These are phyloP conservation scores for Drosophila auraria DNA, from an alignment of 1,140 invertebrate genomes.

Conservation along the genomic window DNA sequence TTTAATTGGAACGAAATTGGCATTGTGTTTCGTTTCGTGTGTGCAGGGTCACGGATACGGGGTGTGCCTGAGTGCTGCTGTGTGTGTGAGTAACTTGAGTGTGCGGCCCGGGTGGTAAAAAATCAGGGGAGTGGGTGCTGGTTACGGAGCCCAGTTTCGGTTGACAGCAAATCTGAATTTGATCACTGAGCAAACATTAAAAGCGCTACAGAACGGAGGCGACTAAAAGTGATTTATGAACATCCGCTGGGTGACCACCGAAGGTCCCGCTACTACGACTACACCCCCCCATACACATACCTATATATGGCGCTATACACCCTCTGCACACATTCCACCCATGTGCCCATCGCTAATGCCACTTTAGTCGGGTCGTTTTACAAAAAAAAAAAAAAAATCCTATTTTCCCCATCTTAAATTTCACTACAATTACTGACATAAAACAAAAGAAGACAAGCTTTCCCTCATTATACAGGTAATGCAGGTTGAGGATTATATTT, in stretches of 20 bases:
- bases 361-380: constrained; percentile 17
- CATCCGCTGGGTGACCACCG: constrained; percentile 50
- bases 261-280: constrained; percentile 8
- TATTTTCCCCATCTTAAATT: constrained; percentile 43
- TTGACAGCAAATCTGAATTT: constrained; percentile 78
- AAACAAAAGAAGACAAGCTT: neutral
- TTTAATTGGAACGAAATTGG: neutral
- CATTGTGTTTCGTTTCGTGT: constrained; percentile 6
- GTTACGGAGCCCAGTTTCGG: constrained; percentile 62
- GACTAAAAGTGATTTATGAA: constrained; percentile 74
- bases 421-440: constrained; percentile 39
- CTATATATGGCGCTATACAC: neutral
- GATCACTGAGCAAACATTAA: constrained; percentile 74
- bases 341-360: constrained; percentile 20
- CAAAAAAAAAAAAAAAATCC: constrained; percentile 17
- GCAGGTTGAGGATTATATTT: neutral
- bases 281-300: constrained; percentile 20
- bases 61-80: constrained; percentile 8
- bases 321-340: constrained; percentile 2
- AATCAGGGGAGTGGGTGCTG: neutral
- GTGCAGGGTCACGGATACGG: constrained; percentile 17
- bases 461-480: neutral
- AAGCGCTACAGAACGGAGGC: constrained; percentile 44
- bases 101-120: constrained; percentile 11
- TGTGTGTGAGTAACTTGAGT: constrained; percentile 45